These are phyloP conservation scores for Heliconius eleuchia DNA, from an alignment of 1,140 invertebrate genomes.

Conservation along the genomic window DNA sequence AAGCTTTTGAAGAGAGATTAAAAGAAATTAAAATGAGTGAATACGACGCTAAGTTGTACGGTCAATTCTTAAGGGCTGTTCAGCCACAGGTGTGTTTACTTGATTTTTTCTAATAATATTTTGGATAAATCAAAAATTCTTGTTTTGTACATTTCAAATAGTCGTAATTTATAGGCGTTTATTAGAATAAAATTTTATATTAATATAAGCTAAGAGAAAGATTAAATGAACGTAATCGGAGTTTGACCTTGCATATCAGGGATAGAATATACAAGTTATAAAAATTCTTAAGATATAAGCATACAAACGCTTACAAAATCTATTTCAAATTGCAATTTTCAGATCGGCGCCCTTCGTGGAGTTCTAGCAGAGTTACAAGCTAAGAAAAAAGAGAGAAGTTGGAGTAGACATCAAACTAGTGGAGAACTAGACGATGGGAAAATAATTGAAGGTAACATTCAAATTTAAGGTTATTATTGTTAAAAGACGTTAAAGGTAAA, in stretches of 20 bases:
- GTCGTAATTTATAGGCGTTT: too few relatives aligned
- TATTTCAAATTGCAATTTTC: background rate
- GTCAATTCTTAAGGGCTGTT: conserved; percentile 90
- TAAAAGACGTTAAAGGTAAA: too few relatives aligned
- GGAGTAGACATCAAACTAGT: conserved; percentile 94
- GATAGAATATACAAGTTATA: too few relatives aligned
- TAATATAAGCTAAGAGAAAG: too few relatives aligned
- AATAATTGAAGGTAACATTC: conserved; percentile 91
- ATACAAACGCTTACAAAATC: background rate
- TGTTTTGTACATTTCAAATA: too few relatives aligned
- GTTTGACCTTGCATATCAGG: too few relatives aligned
- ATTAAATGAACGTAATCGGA: too few relatives aligned
- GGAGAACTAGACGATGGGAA: conserved; percentile 98
- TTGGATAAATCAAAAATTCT: too few relatives aligned
- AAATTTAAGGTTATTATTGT: too few relatives aligned
- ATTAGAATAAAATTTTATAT: too few relatives aligned
- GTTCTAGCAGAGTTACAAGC: conserved; percentile 90
- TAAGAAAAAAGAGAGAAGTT: conserved; percentile 96
- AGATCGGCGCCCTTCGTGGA: conserved; percentile 82
- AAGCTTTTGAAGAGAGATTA: conserved; percentile 93
- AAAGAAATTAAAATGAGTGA: conserved; percentile 97
- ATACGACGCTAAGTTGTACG: conserved; percentile 94
- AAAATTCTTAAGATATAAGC: too few relatives aligned
- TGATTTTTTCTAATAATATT: too few relatives aligned
- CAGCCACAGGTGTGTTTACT: conserved; percentile 84